Evolutionary conservation across 2,888 invertebrate genomes (phyloP).

Genomic region (Campoletis raptor): DNA sequence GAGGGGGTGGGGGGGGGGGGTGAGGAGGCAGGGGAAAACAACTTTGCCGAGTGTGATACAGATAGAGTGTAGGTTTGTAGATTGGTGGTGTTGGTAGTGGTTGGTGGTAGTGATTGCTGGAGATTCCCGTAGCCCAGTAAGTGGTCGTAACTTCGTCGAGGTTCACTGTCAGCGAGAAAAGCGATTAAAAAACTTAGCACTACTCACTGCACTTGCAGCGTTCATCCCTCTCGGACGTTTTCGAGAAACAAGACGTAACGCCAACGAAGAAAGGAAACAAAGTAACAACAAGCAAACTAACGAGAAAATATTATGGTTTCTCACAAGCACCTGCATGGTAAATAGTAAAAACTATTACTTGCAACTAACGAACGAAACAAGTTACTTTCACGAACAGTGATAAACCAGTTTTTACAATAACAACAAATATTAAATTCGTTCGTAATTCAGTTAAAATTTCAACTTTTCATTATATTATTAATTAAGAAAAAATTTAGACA

Average conservation of each 20-base stretch:
- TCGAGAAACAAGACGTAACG: conserved; percentile 42
- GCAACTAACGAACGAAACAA: background rate
- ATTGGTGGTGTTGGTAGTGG: conserved; percentile 45
- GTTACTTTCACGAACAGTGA: background rate
- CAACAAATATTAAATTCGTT: background rate
- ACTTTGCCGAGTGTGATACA: conserved; percentile 61
- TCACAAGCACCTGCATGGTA: background rate
- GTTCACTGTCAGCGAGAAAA: conserved; percentile 70
- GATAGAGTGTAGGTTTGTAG: conserved; percentile 25
- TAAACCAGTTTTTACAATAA: background rate
- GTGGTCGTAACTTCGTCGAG: conserved; percentile 72
- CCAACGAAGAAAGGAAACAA: conserved; percentile 25
- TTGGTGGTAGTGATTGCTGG: conserved; percentile 41
- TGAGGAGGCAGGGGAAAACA: conserved; percentile 64
- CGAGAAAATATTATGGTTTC: conserved; percentile 30
- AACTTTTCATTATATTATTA: background rate
- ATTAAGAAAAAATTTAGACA: background rate
- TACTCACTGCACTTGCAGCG: background rate
- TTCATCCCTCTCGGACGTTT: conserved; percentile 31
- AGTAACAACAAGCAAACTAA: conserved; percentile 33
- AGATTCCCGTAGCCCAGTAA: conserved; percentile 59
- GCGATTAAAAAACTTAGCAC: conserved; percentile 69
- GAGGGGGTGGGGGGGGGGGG: background rate
- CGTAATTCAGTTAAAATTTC: background rate
- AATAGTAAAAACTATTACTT: background rate